A percentile compares a stretch with the other conserved stretches of the same genome.
Evolutionary conservation across 1,140 invertebrate genomes (phyloP).

Genomic region (Argopecten irradians): DNA sequence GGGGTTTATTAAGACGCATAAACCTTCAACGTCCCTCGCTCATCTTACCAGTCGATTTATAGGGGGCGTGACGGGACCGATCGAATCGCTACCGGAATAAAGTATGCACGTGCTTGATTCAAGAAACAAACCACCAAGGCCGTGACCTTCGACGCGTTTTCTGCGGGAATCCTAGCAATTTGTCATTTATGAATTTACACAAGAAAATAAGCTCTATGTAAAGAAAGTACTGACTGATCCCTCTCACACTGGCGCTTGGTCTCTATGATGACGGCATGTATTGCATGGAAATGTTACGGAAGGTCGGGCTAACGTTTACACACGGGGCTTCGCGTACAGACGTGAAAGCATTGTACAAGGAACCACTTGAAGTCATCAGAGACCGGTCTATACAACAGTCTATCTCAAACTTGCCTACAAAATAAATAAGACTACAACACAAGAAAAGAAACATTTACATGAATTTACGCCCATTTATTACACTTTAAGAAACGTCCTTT

Average conservation of each 20-base stretch:
- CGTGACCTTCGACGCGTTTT: neutral
- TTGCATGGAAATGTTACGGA: neutral
- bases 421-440: constrained; percentile 1
- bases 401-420: constrained; percentile 12
- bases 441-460: constrained; percentile 18
- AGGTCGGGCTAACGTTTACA: neutral
- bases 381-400: neutral
- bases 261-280: neutral
- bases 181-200: constrained; percentile 12
- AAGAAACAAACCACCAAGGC: neutral
- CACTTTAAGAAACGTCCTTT: constrained; percentile 13
- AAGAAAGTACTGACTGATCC: neutral
- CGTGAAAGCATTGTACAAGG: neutral
- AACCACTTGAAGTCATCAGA: neutral
- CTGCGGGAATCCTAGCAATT: neutral
- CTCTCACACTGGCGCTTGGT: neutral
- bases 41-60: neutral
- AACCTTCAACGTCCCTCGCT: neutral
- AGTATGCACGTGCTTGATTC: constrained; percentile 8
- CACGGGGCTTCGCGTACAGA: neutral
- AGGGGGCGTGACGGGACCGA: neutral
- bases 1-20: neutral
- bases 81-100: neutral
- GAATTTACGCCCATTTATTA: constrained; percentile 17
- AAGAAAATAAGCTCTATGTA: neutral